Conservation (phyloP, 2,888 invertebrate species). For the Chloromyia formosa region DNA sequence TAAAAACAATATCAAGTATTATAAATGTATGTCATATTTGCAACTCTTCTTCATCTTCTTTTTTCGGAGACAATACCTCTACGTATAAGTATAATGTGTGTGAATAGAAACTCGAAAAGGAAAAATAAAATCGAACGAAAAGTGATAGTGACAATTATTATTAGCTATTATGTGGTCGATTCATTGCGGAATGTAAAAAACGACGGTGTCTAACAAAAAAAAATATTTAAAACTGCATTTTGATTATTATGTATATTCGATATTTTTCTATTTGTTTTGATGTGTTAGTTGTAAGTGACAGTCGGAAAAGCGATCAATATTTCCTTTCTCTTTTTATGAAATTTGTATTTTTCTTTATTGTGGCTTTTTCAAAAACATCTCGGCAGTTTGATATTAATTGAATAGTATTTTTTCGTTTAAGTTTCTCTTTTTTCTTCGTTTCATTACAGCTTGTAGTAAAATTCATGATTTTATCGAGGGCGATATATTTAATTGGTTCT, state of each 20-base stretch:
- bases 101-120: neutral
- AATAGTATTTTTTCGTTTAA: no score
- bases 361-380: no score
- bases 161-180: no score
- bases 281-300: neutral
- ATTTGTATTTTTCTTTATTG: conserved; percentile 24
- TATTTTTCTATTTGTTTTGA: neutral
- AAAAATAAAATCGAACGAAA: neutral
- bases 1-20: no score
- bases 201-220: no score
- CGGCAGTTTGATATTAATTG: conserved; percentile 32
- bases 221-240: neutral
- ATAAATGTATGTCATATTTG: conserved; percentile 3
- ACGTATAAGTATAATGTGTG: neutral
- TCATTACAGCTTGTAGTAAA: neutral
- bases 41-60: neutral
- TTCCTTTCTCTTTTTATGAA: neutral
- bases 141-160: neutral
- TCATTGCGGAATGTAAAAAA: no score
- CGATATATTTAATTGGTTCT: neutral
- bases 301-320: neutral
- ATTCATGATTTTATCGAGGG: neutral
- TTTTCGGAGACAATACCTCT: neutral
- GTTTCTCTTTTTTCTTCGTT: neutral
- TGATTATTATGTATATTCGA: conserved; percentile 1